Evolutionary conservation across 30 jellyfish, hydroid and myxozoan genomes (phyloP).

Genomic region (Hydractinia echinata): DNA sequence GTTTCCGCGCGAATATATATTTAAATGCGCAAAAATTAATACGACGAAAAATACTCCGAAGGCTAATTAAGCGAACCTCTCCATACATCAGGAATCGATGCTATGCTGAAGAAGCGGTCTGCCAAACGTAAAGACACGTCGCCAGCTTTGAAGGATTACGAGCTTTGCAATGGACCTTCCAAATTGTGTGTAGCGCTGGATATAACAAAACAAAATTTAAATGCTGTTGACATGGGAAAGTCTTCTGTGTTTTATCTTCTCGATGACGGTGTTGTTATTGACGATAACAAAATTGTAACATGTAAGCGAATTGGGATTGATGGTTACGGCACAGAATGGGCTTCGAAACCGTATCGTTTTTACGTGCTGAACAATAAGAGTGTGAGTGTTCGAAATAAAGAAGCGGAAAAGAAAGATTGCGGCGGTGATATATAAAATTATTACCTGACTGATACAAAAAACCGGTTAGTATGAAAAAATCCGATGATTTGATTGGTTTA

Average conservation of each 20-base stretch:
- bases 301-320: constrained; percentile 75
- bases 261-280: constrained; percentile 13
- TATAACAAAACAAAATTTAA: constrained; percentile 49
- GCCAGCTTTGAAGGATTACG: constrained; percentile 25
- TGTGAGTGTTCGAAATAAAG: constrained; percentile 62
- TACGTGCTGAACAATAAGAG: constrained; percentile 47
- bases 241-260: constrained; percentile 47
- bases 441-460: too few species aligned
- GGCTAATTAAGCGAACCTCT: too few species aligned
- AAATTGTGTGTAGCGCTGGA: constrained; percentile 67
- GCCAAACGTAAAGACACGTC: constrained; percentile 36
- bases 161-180: constrained; percentile 85
- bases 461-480: too few species aligned
- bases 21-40: too few species aligned
- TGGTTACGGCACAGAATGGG: constrained; percentile 69
- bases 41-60: too few species aligned
- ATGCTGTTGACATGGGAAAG: constrained; percentile 55
- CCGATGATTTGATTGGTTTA: too few species aligned
- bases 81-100: constrained; percentile 23
- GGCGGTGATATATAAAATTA: too few species aligned
- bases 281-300: constrained; percentile 31
- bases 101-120: constrained; percentile 39
- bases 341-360: constrained; percentile 61
- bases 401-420: constrained; percentile 35
- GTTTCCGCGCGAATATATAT: too few species aligned